Evolutionary conservation across 2,888 invertebrate genomes (phyloP), one percentile per base, ranked within the genome.

Genomic region (Girardia tigrina): DNA sequence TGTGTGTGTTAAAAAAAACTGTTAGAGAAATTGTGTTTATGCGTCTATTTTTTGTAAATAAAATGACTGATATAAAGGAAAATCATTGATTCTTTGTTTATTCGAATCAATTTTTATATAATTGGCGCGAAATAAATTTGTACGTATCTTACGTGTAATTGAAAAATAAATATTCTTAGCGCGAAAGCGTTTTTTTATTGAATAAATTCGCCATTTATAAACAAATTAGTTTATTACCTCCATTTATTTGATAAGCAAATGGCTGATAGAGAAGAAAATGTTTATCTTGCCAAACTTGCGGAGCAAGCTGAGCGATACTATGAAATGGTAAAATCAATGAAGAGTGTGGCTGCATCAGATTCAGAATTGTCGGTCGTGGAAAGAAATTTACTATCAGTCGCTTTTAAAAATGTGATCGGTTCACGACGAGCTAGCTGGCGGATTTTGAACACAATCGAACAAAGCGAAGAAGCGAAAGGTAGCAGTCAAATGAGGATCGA

Each of bases 381-480:
- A 86, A 88, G 95, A 82, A 97, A 95, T 86, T 88, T 97, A 79
- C 88, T 97, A 79, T 95, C 94, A 74, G 95, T 97, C 79, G 95
- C 95, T 75, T 97, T 95, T 87, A 97, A 97, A 88, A 97, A 97
- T 88, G 95, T 97, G 79, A 95, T 97, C 84, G 97, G 95, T 77
- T 94, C 95, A 78, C 89, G 94, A 81, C 89, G 95, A 82, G 94
- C 95, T 78, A 94, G 94, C 76, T 97, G 95, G 95, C 89, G 95
- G 86, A 94, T 97, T 83, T 92, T 97, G 82, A 92, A 92, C 80
- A 93, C 91, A 82, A 92, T 97, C 84, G 95, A 97, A 88, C 94
- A 94, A 86, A 95, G 94, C 86, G 94, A 94, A 86, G 82, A 82
- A 73, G 80, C 79, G 74, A 93, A 94, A 87, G 92, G 92, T 75